Base-by-base conservation (phyloP, 2,888 invertebrate species). In the Griposia aprilina region DNA sequence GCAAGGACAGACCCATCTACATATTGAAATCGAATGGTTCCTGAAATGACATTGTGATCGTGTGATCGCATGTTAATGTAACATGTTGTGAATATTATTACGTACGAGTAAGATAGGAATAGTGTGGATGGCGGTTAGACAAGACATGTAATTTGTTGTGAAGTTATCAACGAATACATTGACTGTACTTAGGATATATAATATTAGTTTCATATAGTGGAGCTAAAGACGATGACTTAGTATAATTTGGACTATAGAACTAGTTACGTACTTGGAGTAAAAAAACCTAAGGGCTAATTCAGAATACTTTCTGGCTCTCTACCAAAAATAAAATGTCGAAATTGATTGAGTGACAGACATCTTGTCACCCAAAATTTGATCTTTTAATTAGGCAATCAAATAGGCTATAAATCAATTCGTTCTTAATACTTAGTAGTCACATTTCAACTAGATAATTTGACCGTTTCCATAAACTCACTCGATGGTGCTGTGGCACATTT, bases 11-110 rank as follows among this genome's bases (percentile, higher is more conserved):
- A 48, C 69, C 66, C 78, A 89, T 81, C 83, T 76, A 71, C 78
- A 78, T 87, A 85, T 82, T 76, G 79, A 78, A 78, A 83, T 68
- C 76, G 78, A 66, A 79, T 87, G 59, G 80, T 68, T 60, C 68
- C 76, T 69, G 78, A 78, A 81, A 83, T 79, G 80, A 74, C 78
- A 76, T 81, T 78, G 81, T 69, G 30, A 63, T 63, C 55, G 77
- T 79, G 79, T 82, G 79, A 83, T 87, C 77, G 89, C 85, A 85
- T 89, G 88, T 75, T 87, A 83, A 77, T 70, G 65, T 74, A 17
- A 68, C 76, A 73, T 81, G 63, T 70, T 81, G 63, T 70, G 67
- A 78, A 81, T 82, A 72, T 75, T 36, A 77, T 88, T 76, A 69
- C 68, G 17, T 60, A 23, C 57, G 20, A 41, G 17, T 45, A 57